Evolutionary conservation across 92 coral and sea anemone species (phyloP), one percentile per base, ranked within the genome.

Genomic region (Phenganax marumi): DNA sequence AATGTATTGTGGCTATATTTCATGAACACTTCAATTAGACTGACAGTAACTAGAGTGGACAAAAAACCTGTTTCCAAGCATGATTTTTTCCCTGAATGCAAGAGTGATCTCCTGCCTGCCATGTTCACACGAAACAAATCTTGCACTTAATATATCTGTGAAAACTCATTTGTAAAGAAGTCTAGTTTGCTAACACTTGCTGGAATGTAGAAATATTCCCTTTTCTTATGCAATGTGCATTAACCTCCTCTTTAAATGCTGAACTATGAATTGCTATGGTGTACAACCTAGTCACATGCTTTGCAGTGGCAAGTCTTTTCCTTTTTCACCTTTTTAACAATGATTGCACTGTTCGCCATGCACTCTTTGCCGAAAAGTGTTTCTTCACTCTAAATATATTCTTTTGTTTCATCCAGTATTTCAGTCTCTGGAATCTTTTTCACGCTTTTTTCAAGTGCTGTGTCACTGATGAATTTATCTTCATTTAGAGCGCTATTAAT

Each of bases 271-370:
- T n/a, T n/a, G n/a, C n/a, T n/a, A n/a, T n/a, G n/a, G n/a, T n/a
- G n/a, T n/a, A n/a, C n/a, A n/a, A n/a, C 78, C 46, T 57, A 76
- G 50, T 43, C 9, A 77, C 83, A 84, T 56, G 84, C 62, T n/a
- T 84, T 84, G 48, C 84, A 84, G 57, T 77, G 64, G 84, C 87
- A 84, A 58, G 52, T 84, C 16, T 76, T 84, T 77, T 84, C 83
- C 77, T 63, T 76, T 50, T 77, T 72, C 9, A 76, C 70, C 77
- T 54, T 21, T 49, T 76, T 39, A 77, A 11, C 70, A 76, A 68
- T 19, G 5, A 23, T 33, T 61, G 51, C 66, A 81, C 26, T 51
- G 52, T 68, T 81, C 68, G 21, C 85, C 78, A 81, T 25, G 65
- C 85, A 66, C 65, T 24, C 50, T 43, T 76, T 63, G 84, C n/a